Evolutionary conservation across 2,888 invertebrate genomes (phyloP), one percentile per base, ranked within the genome.

Genomic region (Lasioglossum marginatum): DNA sequence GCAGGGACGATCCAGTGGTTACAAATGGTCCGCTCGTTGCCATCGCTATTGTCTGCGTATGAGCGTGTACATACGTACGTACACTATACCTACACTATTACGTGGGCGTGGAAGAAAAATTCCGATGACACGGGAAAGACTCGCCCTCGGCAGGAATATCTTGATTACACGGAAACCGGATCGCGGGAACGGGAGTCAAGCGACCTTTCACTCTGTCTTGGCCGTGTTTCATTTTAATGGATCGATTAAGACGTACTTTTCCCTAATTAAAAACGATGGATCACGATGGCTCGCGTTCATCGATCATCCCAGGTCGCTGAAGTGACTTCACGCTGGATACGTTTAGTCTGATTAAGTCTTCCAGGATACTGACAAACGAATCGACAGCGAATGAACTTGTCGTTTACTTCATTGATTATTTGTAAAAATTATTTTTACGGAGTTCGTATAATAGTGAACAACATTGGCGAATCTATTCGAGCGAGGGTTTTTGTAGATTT

Each of bases 131-230:
- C 73, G 66, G 73, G 66, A 77, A 77, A 81, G 76, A 31, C 34
- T 72, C 12, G 81, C 81, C 34, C 63, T 40, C n/a, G 81, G 40
- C 40, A 57, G 83, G 66, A 37, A 73, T 81, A 77, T 81, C 72
- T 82, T 77, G 82, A 83, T 81, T 81, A 43, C 63, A 5, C 37
- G 68, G 43, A 37, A 83, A 83, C 82, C 83, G 77, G 82, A 77
- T 77, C 76, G 34, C 76, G 34, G 34, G 72, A 37, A 12, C 19
- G 73, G 77, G 82, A 73, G 82, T 82, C n/a, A 52, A 70, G 27
- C 77, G 74, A 83, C 70, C 73, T 70, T 45, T 77, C 27, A 19
- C 43, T 34, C n/a, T 16, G 31, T 60, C 27, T 8, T n/a, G 34
- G n/a, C n/a, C 68, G 31, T 8, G 34, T 66, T 76, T 73, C 48